Evolutionary conservation across 2,113 vertebrate species (phyloP).

Genomic region (Vulpes ferrilata): DNA sequence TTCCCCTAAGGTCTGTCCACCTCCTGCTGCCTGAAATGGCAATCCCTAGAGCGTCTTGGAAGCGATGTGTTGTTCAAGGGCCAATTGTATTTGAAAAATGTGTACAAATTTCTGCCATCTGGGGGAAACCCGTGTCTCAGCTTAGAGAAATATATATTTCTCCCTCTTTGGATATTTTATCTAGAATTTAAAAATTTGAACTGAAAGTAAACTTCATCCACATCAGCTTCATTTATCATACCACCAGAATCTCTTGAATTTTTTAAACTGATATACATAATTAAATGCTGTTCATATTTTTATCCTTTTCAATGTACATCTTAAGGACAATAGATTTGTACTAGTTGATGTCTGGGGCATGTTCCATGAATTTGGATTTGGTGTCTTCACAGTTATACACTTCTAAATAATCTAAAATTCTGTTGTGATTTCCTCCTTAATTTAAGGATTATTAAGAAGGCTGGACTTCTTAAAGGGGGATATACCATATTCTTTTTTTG

Average conservation of each 20-base stretch:
- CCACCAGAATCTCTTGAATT: neutral
- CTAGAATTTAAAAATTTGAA: neutral
- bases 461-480: neutral
- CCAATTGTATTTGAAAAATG: neutral
- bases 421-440: neutral
- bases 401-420: neutral
- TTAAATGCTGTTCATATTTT: neutral
- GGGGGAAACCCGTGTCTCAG: neutral
- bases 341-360: neutral
- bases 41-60: neutral
- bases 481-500: neutral
- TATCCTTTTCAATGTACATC: neutral
- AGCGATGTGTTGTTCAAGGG: neutral
- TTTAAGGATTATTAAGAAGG: neutral
- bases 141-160: neutral
- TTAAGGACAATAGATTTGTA: neutral
- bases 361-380: neutral
- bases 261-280: neutral
- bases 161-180: neutral
- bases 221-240: neutral
- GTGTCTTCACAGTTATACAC: neutral
- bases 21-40: neutral
- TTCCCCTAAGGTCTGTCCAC: neutral
- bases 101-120: neutral
- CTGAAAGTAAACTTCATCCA: neutral